Conservation (phyloP, 2,113 vertebrate genomes). For the Ginglymostoma cirratum region DNA sequence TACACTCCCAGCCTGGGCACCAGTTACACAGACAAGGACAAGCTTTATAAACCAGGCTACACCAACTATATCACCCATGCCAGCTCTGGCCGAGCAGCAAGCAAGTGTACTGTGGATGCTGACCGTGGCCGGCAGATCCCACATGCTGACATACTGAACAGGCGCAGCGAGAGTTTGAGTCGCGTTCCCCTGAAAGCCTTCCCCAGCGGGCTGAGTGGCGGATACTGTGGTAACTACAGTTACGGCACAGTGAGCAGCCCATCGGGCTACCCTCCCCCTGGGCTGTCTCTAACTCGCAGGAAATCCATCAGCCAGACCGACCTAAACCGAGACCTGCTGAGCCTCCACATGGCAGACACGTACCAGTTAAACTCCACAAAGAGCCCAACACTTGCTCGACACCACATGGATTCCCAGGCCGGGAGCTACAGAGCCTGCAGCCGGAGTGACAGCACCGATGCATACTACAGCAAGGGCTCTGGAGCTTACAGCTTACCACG, state of each 20-base stretch:
- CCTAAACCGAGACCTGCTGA: conserved; percentile 72
- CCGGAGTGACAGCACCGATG: conserved; percentile 51
- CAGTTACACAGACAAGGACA: conserved; percentile 67
- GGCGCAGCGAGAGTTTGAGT: conserved; percentile 72
- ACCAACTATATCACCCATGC: conserved; percentile 66
- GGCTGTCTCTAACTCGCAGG: conserved; percentile 62
- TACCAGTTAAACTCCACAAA: conserved; percentile 41
- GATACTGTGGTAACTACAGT: conserved; percentile 51
- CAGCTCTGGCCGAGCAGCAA: conserved; percentile 56
- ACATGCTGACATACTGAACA: conserved; percentile 59
- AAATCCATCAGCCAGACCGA: conserved; percentile 85
- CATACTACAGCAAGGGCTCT: conserved; percentile 46
- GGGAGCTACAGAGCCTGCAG: conserved; percentile 54
- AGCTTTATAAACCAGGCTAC: conserved; percentile 60
- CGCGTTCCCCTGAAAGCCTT: conserved; percentile 56
- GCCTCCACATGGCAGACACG: conserved; percentile 61
- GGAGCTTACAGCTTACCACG: conserved; percentile 39
- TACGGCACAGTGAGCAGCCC: conserved; percentile 64
- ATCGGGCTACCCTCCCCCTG: conserved; percentile 48
- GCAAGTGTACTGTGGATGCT: conserved; percentile 60
- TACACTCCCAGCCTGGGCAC: conserved; percentile 65
- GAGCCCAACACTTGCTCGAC: conserved; percentile 44
- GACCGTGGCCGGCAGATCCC: conserved; percentile 65
- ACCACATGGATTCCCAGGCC: conserved; percentile 51
- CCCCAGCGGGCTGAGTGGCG: conserved; percentile 60